A percentile compares a stretch with the other conserved stretches of the same genome.
Conservation (phyloP, 2,888 invertebrate species). For the Enoplolaimus lenunculus region DNA sequence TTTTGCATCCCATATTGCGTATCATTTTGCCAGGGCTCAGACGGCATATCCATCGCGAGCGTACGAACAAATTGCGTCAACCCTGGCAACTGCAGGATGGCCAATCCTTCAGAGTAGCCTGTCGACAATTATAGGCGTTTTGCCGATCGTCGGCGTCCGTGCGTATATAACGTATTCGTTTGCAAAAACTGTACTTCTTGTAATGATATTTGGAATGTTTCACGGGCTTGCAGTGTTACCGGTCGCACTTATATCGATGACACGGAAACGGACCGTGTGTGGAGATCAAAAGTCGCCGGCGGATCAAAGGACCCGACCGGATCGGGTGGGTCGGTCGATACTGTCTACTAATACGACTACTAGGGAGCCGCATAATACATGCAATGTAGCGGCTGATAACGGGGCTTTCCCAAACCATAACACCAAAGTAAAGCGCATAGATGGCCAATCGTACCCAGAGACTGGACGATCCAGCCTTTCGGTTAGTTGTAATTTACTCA, state of each 20-base stretch:
- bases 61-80: background rate
- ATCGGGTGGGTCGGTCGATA: too few relatives aligned
- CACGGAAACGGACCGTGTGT: too few relatives aligned
- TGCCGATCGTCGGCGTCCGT: conserved; percentile 15
- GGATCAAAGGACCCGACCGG: too few relatives aligned
- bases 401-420: too few relatives aligned
- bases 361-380: too few relatives aligned
- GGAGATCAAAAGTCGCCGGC: too few relatives aligned
- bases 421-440: too few relatives aligned
- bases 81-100: conserved; percentile 21
- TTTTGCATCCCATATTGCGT: conserved; percentile 24
- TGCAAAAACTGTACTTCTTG: conserved; percentile 22
- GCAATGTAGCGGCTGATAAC: too few relatives aligned
- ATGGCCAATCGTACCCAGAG: too few relatives aligned
- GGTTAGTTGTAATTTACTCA: too few relatives aligned
- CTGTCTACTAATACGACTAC: too few relatives aligned
- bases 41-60: background rate
- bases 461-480: too few relatives aligned
- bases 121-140: conserved; percentile 22
- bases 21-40: conserved; percentile 16
- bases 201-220: conserved; percentile 22
- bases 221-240: conserved; percentile 22
- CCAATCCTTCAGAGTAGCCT: conserved; percentile 23
- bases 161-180: conserved; percentile 22
- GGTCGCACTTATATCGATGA: conserved; percentile 13